phyloP scores from a whole-genome alignment of 2,113 vertebrate genomes.

The Fulmarus glacialis region DNA sequence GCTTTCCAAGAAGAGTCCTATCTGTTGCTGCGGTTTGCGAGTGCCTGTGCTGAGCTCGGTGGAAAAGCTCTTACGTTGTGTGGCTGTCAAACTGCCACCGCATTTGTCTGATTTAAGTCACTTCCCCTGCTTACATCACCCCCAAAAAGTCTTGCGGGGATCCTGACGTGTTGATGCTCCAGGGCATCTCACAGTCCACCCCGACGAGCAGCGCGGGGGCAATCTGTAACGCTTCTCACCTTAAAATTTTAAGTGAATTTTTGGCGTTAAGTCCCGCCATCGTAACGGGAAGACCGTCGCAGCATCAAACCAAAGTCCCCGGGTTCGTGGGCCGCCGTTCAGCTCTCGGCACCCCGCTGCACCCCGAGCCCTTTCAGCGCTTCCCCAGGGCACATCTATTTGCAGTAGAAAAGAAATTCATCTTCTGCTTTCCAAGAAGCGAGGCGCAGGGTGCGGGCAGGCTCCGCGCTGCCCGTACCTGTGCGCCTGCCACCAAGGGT shows the following conservation, averaged over 20 bases:
- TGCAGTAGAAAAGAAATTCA: background rate
- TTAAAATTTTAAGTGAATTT: background rate
- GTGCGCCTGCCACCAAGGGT: rapidly evolving
- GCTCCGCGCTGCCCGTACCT: rapidly evolving
- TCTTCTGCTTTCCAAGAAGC: background rate
- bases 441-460: background rate
- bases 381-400: rapidly evolving
- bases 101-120: background rate
- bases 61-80: rapidly evolving
- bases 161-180: background rate
- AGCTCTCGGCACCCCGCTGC: background rate
- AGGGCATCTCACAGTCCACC: background rate
- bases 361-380: rapidly evolving
- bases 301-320: background rate
- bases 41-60: rapidly evolving
- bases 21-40: rapidly evolving
- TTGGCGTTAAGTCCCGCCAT: rapidly evolving
- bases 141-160: rapidly evolving
- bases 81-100: background rate
- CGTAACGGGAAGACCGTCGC: rapidly evolving
- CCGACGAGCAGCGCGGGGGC: rapidly evolving
- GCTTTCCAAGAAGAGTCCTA: background rate
- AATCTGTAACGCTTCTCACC: background rate
- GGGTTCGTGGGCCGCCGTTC: rapidly evolving
- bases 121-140: background rate